Percentiles rank a stretch among this genome's conserved stretches.
phyloP scores from a whole-genome alignment of 2,797 vertebrate genomes.

The Coilia nasus region DNA sequence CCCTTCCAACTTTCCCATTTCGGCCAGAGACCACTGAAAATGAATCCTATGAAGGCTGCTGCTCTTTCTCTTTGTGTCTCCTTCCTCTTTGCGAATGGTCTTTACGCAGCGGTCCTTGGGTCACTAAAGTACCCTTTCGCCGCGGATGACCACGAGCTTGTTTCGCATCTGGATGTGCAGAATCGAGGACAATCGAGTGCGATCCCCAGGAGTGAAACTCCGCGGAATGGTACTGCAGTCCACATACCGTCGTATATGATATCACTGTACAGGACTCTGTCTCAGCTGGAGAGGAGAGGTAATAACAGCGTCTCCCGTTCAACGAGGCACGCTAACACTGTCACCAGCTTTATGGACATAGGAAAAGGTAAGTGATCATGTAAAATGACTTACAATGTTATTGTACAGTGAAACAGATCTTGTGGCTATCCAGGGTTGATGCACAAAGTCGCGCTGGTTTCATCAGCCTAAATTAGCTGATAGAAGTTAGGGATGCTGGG shows the following conservation, averaged over 20 bases:
- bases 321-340: conserved; percentile 74
- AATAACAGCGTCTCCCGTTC: conserved; percentile 50
- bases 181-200: conserved; percentile 45
- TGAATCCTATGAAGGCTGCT: conserved; percentile 79
- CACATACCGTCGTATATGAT: conserved; percentile 70
- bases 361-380: conserved; percentile 72
- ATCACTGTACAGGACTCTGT: conserved; percentile 77
- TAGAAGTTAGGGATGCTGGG: neutral
- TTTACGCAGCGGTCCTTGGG: conserved; percentile 69
- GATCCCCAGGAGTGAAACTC: conserved; percentile 53
- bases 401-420: neutral
- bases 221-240: conserved; percentile 56
- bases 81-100: conserved; percentile 76
- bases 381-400: neutral
- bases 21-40: conserved; percentile 70
- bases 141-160: conserved; percentile 48
- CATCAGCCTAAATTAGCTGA: neutral
- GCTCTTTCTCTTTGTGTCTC: conserved; percentile 80
- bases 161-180: conserved; percentile 55
- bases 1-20: conserved; percentile 70
- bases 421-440: neutral
- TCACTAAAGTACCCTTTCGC: conserved; percentile 46
- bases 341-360: conserved; percentile 83
- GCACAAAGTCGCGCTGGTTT: neutral
- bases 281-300: conserved; percentile 58